phyloP scores from a whole-genome alignment of 2,888 invertebrate species.

The Pristionchus entomophagus region DNA sequence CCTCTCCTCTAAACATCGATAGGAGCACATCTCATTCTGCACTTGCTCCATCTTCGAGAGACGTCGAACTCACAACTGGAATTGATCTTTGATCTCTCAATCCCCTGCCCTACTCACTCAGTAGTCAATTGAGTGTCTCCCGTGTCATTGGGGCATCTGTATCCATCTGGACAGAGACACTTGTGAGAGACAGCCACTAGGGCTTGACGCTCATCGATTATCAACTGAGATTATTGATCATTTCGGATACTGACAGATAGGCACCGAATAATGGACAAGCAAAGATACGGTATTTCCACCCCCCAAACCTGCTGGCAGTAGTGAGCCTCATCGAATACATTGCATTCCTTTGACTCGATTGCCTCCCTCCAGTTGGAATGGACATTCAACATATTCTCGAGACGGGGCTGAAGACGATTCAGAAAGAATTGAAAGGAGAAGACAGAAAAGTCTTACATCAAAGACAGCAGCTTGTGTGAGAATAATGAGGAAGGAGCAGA shows the following conservation, averaged over 20 bases:
- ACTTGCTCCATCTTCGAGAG: slow-evolving; percentile 32
- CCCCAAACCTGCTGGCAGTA: slow-evolving; percentile 39
- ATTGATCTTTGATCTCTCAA: background rate
- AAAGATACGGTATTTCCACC: background rate
- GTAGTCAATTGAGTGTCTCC: slow-evolving; percentile 42
- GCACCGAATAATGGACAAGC: background rate
- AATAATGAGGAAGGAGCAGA: background rate
- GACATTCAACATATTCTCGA: slow-evolving; percentile 22
- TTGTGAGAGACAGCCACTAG: slow-evolving; percentile 42
- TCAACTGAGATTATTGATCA: slow-evolving; percentile 29
- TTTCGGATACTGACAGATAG: background rate
- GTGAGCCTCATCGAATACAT: slow-evolving; percentile 42
- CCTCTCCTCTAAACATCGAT: slow-evolving; percentile 32
- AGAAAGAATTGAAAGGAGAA: background rate
- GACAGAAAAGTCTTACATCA: background rate
- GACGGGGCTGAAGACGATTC: slow-evolving; percentile 16
- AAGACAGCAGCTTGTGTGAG: background rate
- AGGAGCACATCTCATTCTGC: slow-evolving; percentile 39
- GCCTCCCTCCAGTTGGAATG: slow-evolving; percentile 24
- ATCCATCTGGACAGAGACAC: slow-evolving; percentile 43
- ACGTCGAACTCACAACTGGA: slow-evolving; percentile 43
- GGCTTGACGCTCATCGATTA: slow-evolving; percentile 31
- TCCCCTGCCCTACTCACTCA: background rate
- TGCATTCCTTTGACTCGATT: slow-evolving; percentile 35
- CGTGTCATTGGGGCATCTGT: slow-evolving; percentile 40